These are phyloP conservation scores for Lacerta bilineata DNA, from an alignment of 2,797 vertebrate genomes.

Conservation along the genomic window DNA sequence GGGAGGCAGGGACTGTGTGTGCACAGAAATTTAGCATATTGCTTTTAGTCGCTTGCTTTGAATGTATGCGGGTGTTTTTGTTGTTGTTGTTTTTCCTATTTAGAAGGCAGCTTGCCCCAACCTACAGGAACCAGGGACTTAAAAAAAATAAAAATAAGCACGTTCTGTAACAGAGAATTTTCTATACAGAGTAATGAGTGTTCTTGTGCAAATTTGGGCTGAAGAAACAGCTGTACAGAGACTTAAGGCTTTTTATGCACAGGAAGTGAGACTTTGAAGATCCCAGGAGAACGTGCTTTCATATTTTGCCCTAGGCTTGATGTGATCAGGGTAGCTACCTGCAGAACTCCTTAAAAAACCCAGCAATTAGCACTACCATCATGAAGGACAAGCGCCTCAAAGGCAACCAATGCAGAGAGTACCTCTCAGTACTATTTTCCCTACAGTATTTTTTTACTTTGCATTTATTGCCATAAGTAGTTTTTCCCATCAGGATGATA, in stretches of 20 bases:
- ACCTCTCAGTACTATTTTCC: not conserved
- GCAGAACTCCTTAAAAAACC: not conserved
- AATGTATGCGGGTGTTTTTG: not conserved
- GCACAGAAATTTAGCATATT: not conserved
- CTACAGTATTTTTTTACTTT: not conserved
- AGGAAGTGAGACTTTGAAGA: not conserved
- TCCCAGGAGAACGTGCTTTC: not conserved
- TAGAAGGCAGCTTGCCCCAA: not conserved
- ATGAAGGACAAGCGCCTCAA: not conserved
- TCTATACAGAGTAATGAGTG: not conserved
- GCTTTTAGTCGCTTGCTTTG: not conserved
- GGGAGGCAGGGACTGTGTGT: no score
- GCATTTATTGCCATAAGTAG: not conserved
- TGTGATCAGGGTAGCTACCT: not conserved
- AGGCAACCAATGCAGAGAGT: not conserved
- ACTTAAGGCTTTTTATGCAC: not conserved
- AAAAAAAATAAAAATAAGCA: not conserved
- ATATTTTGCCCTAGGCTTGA: not conserved
- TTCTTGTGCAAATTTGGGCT: constrained; percentile 16
- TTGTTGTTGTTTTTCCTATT: not conserved
- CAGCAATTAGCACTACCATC: not conserved
- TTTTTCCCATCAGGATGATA: not conserved
- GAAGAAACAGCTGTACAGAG: not conserved
- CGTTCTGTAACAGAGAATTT: not conserved
- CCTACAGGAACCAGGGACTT: not conserved